Percentiles rank a stretch among this genome's conserved stretches.
These are phyloP conservation scores for Tetranychus truncatus DNA, from an alignment of 2,888 invertebrate species.

Conservation along the genomic window DNA sequence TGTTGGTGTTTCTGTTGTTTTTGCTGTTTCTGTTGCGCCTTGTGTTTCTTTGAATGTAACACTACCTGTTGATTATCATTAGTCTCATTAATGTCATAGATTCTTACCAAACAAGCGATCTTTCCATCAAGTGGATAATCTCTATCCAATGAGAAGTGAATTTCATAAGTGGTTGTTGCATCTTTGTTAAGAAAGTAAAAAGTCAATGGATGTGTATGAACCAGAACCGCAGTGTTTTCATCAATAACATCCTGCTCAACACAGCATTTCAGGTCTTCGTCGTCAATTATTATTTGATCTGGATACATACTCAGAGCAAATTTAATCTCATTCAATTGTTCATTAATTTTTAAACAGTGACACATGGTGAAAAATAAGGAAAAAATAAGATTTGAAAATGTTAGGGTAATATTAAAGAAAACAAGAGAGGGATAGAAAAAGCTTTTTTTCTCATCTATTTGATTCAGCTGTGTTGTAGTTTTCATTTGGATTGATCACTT, in stretches of 20 bases:
- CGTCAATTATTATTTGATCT: constrained; percentile 13
- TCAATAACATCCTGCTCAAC: neutral
- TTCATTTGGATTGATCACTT: neutral
- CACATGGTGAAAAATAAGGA: neutral
- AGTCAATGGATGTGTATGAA: neutral
- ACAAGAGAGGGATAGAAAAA: neutral
- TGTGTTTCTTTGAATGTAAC: too few species aligned
- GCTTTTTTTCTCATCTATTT: neutral
- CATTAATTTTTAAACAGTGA: neutral
- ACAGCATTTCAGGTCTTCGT: constrained; percentile 5
- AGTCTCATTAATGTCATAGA: too few species aligned
- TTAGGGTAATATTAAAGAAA: neutral
- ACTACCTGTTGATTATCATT: too few species aligned
- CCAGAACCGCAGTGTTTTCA: neutral
- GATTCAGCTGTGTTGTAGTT: neutral
- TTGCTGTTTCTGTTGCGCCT: neutral
- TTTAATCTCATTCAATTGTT: neutral
- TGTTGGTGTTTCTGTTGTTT: neutral
- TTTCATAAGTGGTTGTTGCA: neutral
- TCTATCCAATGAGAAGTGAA: neutral
- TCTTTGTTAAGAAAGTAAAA: constrained; percentile 6
- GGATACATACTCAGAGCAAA: constrained; percentile 18
- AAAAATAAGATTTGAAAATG: neutral
- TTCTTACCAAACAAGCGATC: too few species aligned
- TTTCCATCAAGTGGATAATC: neutral